These are phyloP conservation scores for Lophius piscatorius DNA, from an alignment of 2,113 vertebrate species.

Conservation along the genomic window DNA sequence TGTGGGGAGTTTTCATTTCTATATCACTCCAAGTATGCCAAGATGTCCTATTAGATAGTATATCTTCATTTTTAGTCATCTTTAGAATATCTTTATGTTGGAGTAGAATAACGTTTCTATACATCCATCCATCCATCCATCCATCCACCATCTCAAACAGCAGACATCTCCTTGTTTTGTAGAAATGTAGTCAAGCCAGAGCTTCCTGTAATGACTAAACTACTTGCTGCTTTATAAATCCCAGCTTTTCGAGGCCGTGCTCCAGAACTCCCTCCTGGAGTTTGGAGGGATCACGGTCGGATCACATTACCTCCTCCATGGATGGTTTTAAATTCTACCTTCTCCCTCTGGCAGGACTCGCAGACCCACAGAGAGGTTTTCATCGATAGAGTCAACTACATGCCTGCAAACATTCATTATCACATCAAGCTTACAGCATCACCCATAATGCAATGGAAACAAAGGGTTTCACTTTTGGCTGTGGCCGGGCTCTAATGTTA, in stretches of 20 bases:
- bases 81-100: too few relatives aligned
- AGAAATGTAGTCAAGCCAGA: constrained; percentile 5
- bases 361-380: background rate
- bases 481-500: background rate
- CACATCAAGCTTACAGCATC: too few relatives aligned
- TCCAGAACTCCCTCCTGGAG: constrained; percentile 6
- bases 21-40: too few relatives aligned
- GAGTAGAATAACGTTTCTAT: too few relatives aligned
- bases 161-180: background rate
- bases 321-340: constrained; percentile 7
- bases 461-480: background rate
- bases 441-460: background rate
- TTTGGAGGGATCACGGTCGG: constrained; percentile 6
- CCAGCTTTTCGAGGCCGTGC: background rate
- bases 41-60: too few relatives aligned
- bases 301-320: constrained; percentile 7
- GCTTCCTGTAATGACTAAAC: background rate
- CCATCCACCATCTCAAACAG: too few relatives aligned
- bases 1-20: too few relatives aligned
- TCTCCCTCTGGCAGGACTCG: constrained; percentile 2
- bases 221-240: constrained; percentile 15
- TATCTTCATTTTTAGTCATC: too few relatives aligned
- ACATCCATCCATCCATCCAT: too few relatives aligned
- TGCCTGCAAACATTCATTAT: background rate
- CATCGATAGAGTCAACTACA: background rate